Conservation (phyloP, 1,140 invertebrate genomes). For the Pteromalus puparum region DNA sequence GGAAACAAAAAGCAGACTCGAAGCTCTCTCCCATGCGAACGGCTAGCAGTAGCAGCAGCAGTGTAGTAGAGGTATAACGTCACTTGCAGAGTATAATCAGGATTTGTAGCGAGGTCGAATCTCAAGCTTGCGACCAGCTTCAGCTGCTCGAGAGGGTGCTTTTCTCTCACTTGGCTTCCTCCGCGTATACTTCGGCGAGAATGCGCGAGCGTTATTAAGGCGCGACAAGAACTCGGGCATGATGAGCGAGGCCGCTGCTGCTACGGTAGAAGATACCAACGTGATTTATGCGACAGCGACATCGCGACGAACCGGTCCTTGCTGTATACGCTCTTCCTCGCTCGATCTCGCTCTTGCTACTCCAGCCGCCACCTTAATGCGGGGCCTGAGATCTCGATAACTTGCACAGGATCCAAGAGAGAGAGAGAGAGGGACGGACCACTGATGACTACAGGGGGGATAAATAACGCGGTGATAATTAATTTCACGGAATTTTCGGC, state of each 20-base stretch:
- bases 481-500: slow-evolving; percentile 13
- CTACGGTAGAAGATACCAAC: slow-evolving; percentile 72
- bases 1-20: slow-evolving; percentile 75
- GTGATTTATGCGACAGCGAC: slow-evolving; percentile 73
- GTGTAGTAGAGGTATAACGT: slow-evolving; percentile 66
- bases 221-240: slow-evolving; percentile 74
- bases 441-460: background rate
- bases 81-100: slow-evolving; percentile 76
- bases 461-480: slow-evolving; percentile 36
- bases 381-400: slow-evolving; percentile 30
- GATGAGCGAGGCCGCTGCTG: slow-evolving; percentile 68
- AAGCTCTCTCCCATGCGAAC: slow-evolving; percentile 50
- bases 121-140: slow-evolving; percentile 48
- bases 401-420: background rate
- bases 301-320: slow-evolving; percentile 47
- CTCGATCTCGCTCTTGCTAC: slow-evolving; percentile 11
- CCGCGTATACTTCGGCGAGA: slow-evolving; percentile 21
- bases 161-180: slow-evolving; percentile 39
- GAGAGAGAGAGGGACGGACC: background rate
- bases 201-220: slow-evolving; percentile 74
- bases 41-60: background rate
- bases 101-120: slow-evolving; percentile 73
- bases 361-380: background rate
- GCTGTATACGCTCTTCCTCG: background rate
- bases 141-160: slow-evolving; percentile 38